Percentiles rank a stretch among this genome's conserved stretches.
phyloP scores from a whole-genome alignment of 2,888 invertebrate species.

The Drosophila acutilabella region DNA sequence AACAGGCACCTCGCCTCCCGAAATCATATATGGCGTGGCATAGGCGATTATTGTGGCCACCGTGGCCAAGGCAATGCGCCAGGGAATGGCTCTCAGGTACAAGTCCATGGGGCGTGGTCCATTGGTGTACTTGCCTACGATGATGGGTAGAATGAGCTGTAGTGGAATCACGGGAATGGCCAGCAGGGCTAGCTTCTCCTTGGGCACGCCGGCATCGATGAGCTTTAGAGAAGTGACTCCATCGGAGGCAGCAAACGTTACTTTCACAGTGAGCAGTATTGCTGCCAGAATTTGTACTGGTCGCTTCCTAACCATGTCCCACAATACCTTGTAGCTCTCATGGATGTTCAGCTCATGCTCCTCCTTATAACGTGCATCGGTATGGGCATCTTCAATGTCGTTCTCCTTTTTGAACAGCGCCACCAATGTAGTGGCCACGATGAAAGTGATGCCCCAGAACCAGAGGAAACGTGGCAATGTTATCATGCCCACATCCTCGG shows the following conservation, averaged over 20 bases:
- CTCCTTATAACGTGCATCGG: constrained; percentile 76
- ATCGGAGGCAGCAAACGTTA: constrained; percentile 97
- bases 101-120: constrained; percentile 95
- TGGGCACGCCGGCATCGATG: constrained; percentile 97
- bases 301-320: constrained; percentile 93
- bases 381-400: constrained; percentile 84
- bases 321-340: constrained; percentile 93
- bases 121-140: constrained; percentile 90
- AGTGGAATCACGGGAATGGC: constrained; percentile 97
- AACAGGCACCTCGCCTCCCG: constrained; percentile 87
- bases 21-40: constrained; percentile 91
- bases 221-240: constrained; percentile 97
- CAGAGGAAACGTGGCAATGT: constrained; percentile 93
- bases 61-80: constrained; percentile 93
- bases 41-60: constrained; percentile 94
- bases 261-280: constrained; percentile 96
- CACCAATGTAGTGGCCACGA: constrained; percentile 95
- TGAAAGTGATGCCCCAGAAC: constrained; percentile 97
- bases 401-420: constrained; percentile 94
- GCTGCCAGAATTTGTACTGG: constrained; percentile 92
- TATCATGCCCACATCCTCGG: constrained; percentile 90
- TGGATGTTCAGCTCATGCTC: constrained; percentile 86
- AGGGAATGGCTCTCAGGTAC: constrained; percentile 95
- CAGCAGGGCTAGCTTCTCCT: constrained; percentile 96
- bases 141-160: constrained; percentile 95